These are phyloP conservation scores for Euura lappo DNA, from an alignment of 1,140 invertebrate genomes.

Conservation along the genomic window DNA sequence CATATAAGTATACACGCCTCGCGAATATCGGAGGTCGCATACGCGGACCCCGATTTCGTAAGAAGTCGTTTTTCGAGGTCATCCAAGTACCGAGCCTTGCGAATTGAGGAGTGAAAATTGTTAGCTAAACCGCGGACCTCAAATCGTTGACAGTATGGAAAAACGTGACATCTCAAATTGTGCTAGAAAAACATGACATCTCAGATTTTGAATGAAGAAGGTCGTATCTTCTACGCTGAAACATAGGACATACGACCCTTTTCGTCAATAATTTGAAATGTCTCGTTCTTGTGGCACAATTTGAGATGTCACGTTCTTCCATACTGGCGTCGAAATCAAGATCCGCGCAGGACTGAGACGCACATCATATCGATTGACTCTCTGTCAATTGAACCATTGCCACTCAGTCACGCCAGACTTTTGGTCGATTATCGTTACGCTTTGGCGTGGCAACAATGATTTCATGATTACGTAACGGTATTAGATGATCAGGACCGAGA, in stretches of 20 bases:
- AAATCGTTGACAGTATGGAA: too few species aligned
- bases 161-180: too few species aligned
- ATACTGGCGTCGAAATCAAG: too few species aligned
- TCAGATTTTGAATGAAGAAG: too few species aligned
- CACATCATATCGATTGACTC: not conserved
- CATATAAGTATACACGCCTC: conserved; percentile 1
- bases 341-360: not conserved
- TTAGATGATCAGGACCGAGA: conserved; percentile 22
- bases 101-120: not conserved
- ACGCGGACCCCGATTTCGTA: not conserved
- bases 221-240: too few species aligned
- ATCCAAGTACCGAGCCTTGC: not conserved
- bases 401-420: not conserved
- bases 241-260: too few species aligned
- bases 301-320: too few species aligned
- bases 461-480: conserved; percentile 35
- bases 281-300: too few species aligned
- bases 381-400: not conserved
- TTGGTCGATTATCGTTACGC: not conserved
- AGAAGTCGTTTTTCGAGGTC: not conserved
- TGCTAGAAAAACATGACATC: too few species aligned
- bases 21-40: not conserved
- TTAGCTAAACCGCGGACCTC: not conserved
- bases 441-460: conserved; percentile 21
- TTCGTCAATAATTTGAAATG: too few species aligned